These are phyloP conservation scores for Apotomis capreana DNA, from an alignment of 2,888 invertebrate species.

Conservation along the genomic window DNA sequence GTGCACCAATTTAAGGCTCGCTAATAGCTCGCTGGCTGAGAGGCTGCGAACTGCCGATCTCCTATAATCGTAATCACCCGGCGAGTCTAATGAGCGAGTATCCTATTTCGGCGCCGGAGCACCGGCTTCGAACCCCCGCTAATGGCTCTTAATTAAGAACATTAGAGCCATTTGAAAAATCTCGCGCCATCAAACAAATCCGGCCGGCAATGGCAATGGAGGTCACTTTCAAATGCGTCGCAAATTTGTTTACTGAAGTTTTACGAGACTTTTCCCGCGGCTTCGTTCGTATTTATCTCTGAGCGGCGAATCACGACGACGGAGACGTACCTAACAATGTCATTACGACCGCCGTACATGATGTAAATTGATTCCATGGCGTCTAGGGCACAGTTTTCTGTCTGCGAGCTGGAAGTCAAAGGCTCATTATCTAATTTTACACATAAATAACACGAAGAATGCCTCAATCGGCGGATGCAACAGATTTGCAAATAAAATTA, in stretches of 20 bases:
- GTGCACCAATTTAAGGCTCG: neutral
- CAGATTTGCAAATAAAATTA: too few relatives aligned
- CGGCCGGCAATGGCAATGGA: neutral
- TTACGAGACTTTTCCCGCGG: neutral
- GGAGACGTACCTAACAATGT: too few relatives aligned
- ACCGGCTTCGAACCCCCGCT: constrained; percentile 1
- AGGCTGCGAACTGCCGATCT: neutral
- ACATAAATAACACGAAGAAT: too few relatives aligned
- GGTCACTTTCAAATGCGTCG: constrained; percentile 4
- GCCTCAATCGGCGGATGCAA: too few relatives aligned
- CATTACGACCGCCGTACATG: too few relatives aligned
- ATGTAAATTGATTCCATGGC: too few relatives aligned
- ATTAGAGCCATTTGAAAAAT: constrained; percentile 35
- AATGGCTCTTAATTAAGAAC: constrained; percentile 29
- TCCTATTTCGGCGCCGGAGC: neutral
- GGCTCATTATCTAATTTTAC: too few relatives aligned
- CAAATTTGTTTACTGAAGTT: constrained; percentile 1
- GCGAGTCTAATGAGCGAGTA: constrained; percentile 4
- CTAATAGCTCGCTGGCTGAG: neutral
- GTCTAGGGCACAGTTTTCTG: too few relatives aligned
- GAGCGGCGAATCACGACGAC: neutral
- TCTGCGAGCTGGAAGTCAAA: too few relatives aligned
- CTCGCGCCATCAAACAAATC: constrained; percentile 31
- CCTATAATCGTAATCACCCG: neutral
- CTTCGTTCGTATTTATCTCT: neutral